Base-by-base conservation (phyloP, 2,888 invertebrate genomes). In the Melanostoma mellinum region DNA sequence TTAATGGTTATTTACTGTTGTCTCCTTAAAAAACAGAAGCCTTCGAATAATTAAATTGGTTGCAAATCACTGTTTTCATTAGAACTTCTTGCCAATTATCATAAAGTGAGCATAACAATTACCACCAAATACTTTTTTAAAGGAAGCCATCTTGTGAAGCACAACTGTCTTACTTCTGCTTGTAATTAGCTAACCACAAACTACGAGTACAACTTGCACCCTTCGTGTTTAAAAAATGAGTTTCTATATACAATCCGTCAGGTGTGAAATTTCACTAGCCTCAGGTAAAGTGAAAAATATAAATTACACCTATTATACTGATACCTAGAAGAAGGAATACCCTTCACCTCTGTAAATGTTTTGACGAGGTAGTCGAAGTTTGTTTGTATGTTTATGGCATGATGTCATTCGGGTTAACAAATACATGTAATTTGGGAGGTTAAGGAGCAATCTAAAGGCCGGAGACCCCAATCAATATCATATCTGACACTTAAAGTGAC, bases 241-340 rank as follows among this genome's bases (percentile, higher is more conserved):
- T 20, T 20, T 58, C 3, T 32, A 4, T 44, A 10, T 20, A 35
- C 44, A n/a, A 61, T 32, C 50, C 52, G 82, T 82, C 84, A 84
- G 84, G 84, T 84, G 84, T 55, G 42, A 79, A 55, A 79, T 67
- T 71, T 84, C 84, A 61, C 84, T 79, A 63, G 63, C 61, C 52
- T n/a, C 60, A 32, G 46, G 48, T 10, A 44, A 44, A 48, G 10
- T 33, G 33, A 63, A 56, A 74, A 65, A 6, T 50, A 9, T 56
- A 75, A 84, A 79, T 84, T 84, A 84, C 84, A 79, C 84, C 72
- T 56, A 84, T 84, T 84, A 84, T 58, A 76, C 50, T 65, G 58
- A 71, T 81, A 69, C 46, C 48, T 52, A 33, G 63, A 42, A 52
- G 50, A 38, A 32, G 20, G 44, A 71, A 40, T 44, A 68, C 72